Percentiles rank a stretch among this genome's conserved stretches.
Conservation (phyloP, 2,113 vertebrate species). For the Cygnus buccinator region DNA sequence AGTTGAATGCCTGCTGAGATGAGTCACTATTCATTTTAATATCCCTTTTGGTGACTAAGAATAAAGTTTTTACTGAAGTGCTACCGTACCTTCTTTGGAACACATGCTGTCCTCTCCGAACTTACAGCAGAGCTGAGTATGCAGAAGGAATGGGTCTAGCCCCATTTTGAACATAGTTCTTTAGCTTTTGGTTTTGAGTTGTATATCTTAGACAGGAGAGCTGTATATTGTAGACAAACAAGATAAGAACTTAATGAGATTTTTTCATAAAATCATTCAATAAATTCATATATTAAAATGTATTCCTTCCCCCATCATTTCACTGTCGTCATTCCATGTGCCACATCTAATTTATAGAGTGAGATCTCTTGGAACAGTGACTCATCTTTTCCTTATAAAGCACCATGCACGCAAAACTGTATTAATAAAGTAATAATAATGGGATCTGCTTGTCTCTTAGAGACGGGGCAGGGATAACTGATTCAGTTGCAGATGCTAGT, state of each 20-base stretch:
- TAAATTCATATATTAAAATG: slow-evolving; percentile 12
- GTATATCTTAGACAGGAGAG: neutral
- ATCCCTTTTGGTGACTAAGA: neutral
- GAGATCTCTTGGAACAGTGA: slow-evolving; percentile 39
- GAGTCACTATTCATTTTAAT: slow-evolving; percentile 2
- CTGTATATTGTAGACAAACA: neutral
- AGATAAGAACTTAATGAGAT: neutral
- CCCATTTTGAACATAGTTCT: neutral
- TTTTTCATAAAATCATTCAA: neutral
- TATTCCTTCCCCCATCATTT: slow-evolving; percentile 11
- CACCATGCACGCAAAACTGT: neutral
- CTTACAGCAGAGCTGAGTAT: neutral
- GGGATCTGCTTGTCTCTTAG: slow-evolving; percentile 19
- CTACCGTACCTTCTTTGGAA: neutral
- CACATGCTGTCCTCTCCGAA: neutral
- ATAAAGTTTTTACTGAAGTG: neutral
- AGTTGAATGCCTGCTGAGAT: neutral
- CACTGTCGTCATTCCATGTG: neutral
- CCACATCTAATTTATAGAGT: neutral
- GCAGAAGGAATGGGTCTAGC: neutral
- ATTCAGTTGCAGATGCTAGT: neutral
- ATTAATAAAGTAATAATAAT: slow-evolving; percentile 46
- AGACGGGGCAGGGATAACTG: neutral
- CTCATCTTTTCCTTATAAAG: slow-evolving; percentile 48
- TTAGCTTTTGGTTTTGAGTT: neutral